Evolutionary conservation across 1,140 invertebrate genomes (phyloP).

Genomic region (Triops longicaudatus): DNA sequence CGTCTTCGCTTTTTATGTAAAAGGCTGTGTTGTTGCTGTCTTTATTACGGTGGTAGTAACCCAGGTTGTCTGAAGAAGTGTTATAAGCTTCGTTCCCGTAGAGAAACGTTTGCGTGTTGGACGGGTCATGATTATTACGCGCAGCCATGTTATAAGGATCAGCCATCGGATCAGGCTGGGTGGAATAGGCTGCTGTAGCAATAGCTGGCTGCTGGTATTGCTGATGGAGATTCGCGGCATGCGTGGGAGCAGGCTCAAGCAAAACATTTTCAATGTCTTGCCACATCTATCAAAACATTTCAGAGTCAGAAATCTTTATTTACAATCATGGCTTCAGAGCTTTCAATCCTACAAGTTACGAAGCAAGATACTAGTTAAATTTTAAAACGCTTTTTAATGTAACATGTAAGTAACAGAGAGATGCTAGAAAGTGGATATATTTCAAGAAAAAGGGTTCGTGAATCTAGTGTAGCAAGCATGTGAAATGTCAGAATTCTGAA

Average conservation of each 20-base stretch:
- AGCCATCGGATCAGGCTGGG: neutral
- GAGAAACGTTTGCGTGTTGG: slow-evolving; percentile 20
- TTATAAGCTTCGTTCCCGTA: neutral
- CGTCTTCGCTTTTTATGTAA: slow-evolving; percentile 19
- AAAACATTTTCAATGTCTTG: slow-evolving; percentile 46
- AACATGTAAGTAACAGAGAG: no score
- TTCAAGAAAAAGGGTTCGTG: no score
- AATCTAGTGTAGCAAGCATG: no score
- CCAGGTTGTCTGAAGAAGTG: neutral
- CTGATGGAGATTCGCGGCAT: slow-evolving; percentile 20
- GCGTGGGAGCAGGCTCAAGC: slow-evolving; percentile 31
- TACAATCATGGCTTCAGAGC: neutral
- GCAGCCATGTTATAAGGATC: neutral
- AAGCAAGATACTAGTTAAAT: no score
- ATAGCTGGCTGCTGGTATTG: slow-evolving; percentile 2
- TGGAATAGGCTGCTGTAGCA: neutral
- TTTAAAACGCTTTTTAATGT: no score
- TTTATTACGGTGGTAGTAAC: neutral
- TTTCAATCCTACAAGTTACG: neutral
- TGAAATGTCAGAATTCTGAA: no score
- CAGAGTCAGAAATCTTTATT: neutral
- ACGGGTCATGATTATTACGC: neutral
- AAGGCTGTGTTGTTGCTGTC: slow-evolving; percentile 16
- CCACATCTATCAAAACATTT: slow-evolving; percentile 41
- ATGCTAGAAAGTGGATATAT: no score